Conservation (phyloP, 2,888 invertebrate species). For the Mimachlamys varia region DNA sequence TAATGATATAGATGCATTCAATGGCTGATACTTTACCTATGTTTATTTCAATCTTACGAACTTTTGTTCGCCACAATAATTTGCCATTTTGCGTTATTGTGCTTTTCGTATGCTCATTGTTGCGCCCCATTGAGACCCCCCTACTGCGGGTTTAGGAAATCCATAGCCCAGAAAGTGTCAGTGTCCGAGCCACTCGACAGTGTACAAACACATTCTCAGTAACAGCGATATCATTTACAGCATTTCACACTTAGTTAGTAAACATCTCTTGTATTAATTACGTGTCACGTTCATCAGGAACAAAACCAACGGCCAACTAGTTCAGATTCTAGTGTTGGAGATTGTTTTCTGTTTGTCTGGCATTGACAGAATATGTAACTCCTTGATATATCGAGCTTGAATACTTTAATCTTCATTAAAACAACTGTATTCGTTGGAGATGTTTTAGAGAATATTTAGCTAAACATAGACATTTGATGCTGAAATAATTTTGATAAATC, state of each 20-base stretch:
- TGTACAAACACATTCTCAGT: neutral
- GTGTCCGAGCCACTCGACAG: neutral
- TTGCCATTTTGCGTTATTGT: neutral
- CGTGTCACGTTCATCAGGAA: neutral
- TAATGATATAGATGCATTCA: too few relatives aligned
- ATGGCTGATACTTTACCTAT: too few relatives aligned
- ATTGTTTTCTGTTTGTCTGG: too few relatives aligned
- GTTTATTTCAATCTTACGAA: too few relatives aligned
- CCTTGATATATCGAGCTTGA: too few relatives aligned
- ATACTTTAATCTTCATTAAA: too few relatives aligned
- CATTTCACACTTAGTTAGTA: neutral
- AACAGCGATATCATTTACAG: neutral
- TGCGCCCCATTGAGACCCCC: neutral
- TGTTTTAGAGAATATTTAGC: too few relatives aligned
- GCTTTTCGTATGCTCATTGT: neutral
- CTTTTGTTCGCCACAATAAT: neutral
- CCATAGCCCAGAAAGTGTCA: neutral
- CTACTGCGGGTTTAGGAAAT: neutral
- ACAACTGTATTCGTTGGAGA: too few relatives aligned
- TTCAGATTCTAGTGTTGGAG: neutral
- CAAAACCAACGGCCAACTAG: neutral
- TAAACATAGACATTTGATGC: too few relatives aligned
- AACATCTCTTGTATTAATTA: neutral
- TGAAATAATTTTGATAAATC: too few relatives aligned
- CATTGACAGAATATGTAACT: too few relatives aligned